Base-by-base conservation (phyloP, 1,140 invertebrate species). In the Aphis gossypii region DNA sequence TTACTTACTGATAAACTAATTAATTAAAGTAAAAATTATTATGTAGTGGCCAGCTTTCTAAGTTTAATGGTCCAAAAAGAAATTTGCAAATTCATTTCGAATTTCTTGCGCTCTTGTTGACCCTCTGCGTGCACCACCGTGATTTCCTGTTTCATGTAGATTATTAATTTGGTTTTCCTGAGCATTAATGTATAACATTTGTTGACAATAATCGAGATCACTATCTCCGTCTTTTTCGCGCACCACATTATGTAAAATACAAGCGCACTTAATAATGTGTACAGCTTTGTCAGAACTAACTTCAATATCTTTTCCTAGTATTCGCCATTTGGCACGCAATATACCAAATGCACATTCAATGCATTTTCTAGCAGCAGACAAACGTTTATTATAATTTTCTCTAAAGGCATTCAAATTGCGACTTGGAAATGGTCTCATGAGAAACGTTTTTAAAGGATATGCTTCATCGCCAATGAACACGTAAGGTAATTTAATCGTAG, bases 391-490 rank as follows among this genome's bases (percentile, higher is more conserved):
- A 83, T 38, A 83, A 83, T 83, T 83, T 83, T 83, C 76, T 83
- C 76, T 38, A 25, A 83, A 38, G 20, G 30, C 30, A 25, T 83
- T 83, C 7, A 83, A 35, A 30, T 41, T 41, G 23, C 38, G 83
- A 84, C 38, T 41, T 35, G 44, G 48, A 51, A 35, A 90, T 18
- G 88, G 88, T 51, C 88, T 89, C 35, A 90, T 35, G 11, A 84
- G 54, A 35, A 23, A 56, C 14, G 48, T 30, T 14, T 56, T 90
- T 54, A 90, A 56, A 8, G 84, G 93, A 93, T 93, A 93, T 20
- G 93, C 93, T 82, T 93, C 93, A 20, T 93, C 93, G 8, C n/a
- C 84, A 44, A 93, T 46, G 11, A 93, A 25, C 1, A 93, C 93
- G 25, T 93, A 21, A 20, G 93, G 84, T 25, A 84, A 9, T 87